Percentiles rank a stretch among this genome's conserved stretches.
phyloP scores from a whole-genome alignment of 1,140 invertebrate genomes.

The Oedothorax gibbosus region DNA sequence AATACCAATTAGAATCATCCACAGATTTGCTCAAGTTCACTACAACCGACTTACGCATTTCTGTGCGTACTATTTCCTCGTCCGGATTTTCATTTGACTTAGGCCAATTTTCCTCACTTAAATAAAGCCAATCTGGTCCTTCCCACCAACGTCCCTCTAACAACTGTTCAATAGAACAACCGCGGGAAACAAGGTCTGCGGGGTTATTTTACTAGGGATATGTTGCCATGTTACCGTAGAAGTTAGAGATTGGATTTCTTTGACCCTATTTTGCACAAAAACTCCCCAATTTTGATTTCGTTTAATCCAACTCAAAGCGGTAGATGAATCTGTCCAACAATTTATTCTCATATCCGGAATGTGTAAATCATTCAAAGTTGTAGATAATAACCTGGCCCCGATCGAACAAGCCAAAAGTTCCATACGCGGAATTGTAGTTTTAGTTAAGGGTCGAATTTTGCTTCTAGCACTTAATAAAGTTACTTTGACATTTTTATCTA shows the following conservation, averaged over 20 bases:
- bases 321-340: constrained; percentile 4
- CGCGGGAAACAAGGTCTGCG: neutral
- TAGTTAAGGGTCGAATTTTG: neutral
- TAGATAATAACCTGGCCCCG: neutral
- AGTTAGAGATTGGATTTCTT: constrained; percentile 5
- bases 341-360: neutral
- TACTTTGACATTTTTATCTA: neutral
- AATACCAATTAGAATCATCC: neutral
- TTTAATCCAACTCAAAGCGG: neutral
- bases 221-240: neutral
- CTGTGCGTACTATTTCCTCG: neutral
- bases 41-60: neutral
- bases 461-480: neutral
- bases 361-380: neutral
- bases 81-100: neutral
- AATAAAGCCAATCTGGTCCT: neutral
- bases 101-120: neutral
- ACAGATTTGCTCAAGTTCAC: neutral
- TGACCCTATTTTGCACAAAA: constrained; percentile 16
- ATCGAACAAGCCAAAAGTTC: neutral
- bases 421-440: neutral
- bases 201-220: neutral
- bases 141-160: neutral
- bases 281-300: neutral
- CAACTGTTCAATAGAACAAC: neutral